Base-by-base conservation (phyloP, 1,140 invertebrate species). In the Rhyacophila brunnea region DNA sequence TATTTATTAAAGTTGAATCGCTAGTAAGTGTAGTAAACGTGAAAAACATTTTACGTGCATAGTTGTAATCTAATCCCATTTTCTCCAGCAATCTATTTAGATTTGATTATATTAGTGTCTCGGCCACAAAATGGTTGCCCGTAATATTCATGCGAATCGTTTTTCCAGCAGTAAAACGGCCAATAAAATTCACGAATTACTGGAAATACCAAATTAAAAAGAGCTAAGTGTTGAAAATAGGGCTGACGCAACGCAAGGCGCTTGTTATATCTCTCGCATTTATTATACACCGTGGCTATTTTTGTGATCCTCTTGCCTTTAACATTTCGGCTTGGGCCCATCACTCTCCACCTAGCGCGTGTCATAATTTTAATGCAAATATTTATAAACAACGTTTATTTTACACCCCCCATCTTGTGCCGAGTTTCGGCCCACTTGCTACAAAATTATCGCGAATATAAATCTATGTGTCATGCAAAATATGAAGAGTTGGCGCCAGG, bases 381-480 rank as follows among this genome's bases (percentile, higher is more conserved):
- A 58, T 63, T 42, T 60, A 55, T 56, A 59, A 60, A 47, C 51
- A 45, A 45, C 15, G 62, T 42, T 54, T 53, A 52, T 64, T 64
- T 59, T 51, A 64, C 59, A 38, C 45, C 40, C 32, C 20, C 34
- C 45, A 36, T 5, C 13, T 5, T 14, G 42, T 32, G 38, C 28
- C 13, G 9, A 17, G 13, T 51, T 50, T 28, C 19, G 44, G 49
- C 50, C 49, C 42, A 59, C 49, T 46, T 40, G 42, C 45, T 44
- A 42, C 42, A 19, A 40, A 60, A 60, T 57, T 49, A 65, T 61
- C 63, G 63, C 58, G 47, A 54, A 48, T 47, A 61, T 65, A 65
- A 65, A 65, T 65, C 58, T 44, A 38, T 52, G 63, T 65, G 63
- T 65, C 63, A 65, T 61, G 58, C 63, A 48, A 65, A 60, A 53